Base-by-base conservation (phyloP, 2,888 invertebrate species). In the Xestia ashworthii region DNA sequence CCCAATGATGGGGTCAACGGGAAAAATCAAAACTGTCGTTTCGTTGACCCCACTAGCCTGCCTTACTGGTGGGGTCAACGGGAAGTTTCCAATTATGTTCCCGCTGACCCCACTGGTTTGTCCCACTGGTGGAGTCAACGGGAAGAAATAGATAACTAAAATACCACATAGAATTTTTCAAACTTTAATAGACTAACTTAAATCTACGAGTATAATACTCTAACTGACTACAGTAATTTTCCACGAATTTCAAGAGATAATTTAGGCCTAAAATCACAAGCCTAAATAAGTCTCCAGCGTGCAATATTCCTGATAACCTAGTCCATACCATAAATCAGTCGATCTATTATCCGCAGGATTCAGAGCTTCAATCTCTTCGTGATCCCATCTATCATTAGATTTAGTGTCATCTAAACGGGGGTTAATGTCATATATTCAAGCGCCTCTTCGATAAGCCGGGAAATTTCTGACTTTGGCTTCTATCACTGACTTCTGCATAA, bases 331-430 rank as follows among this genome's bases (percentile, higher is more conserved):
- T 89, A 85, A 87, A 87, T 89, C 86, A 81, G 76, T 76, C 70
- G 38, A 68, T 70, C 78, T 78, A 81, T 83, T 85, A 87, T 83
- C 88, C 68, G 62, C 67, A 65, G 88, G 88, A 87, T 89, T 78
- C 74, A 16, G 70, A 76, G 78, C 79, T 76, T 83, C 86, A 87
- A 87, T 89, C 89, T 87, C 74, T 46, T 55, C 78, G 76, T 32
- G 72, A 65, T 64, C 74, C 78, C 74, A 83, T 83, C 76, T 79
- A 81, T 86, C 89, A 86, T 88, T 88, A 87, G 80, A 84, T 78
- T 82, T 80, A 81, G 65, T 80, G 86, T 85, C 79, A 84, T 83
- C 72, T 73, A 76, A 86, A 78, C 73, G 67, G 60, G 48, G 38
- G 53, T 72, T 72, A 70, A 67, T 74, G 48, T 60, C 58, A 65